Percentiles rank a stretch among this genome's conserved stretches.
phyloP scores from a whole-genome alignment of 2,113 vertebrate genomes.

The Tonatia bakeri region DNA sequence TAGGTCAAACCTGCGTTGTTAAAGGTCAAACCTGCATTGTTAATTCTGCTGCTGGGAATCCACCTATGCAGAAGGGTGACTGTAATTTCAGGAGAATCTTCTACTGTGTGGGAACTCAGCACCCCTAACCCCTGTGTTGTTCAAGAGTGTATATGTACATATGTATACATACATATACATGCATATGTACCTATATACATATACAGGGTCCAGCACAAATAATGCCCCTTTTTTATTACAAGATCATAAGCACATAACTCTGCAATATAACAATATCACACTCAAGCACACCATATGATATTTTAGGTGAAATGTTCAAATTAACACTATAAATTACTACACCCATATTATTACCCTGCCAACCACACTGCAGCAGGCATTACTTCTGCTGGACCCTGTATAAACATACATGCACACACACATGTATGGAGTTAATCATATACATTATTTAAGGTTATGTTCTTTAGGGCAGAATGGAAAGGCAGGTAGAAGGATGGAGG shows the following conservation, averaged over 20 bases:
- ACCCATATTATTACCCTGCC: no score
- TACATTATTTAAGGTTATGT: neutral
- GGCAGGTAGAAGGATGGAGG: neutral
- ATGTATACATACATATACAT: no score
- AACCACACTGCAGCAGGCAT: no score
- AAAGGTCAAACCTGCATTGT: neutral
- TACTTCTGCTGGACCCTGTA: no score
- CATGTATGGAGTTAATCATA: neutral
- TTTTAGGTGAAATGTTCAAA: no score
- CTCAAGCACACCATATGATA: no score
- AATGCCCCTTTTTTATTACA: no score
- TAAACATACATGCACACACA: no score
- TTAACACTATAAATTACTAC: no score
- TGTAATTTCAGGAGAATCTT: neutral
- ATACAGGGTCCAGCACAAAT: no score
- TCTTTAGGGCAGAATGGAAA: neutral
- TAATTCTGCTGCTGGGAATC: neutral
- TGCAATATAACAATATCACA: no score
- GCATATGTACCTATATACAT: neutral
- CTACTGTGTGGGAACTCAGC: neutral
- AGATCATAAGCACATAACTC: no score
- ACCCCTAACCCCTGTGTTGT: neutral
- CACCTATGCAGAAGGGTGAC: neutral
- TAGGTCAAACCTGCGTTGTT: neutral
- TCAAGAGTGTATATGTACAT: neutral